Conservation (phyloP, 2,888 invertebrate species). For the Plebejus anna region DNA sequence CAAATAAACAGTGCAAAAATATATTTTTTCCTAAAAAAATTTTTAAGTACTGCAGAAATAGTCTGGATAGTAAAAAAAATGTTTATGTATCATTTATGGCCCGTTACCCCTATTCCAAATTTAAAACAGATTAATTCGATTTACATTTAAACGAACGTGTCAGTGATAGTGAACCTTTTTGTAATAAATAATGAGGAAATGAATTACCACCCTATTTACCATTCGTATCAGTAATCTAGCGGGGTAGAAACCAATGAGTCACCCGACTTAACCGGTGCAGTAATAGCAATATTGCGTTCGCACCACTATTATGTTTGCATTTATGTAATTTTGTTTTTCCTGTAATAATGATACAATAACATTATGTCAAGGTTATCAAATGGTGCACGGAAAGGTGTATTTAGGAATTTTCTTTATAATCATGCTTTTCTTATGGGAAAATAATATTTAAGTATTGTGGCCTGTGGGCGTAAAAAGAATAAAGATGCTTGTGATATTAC, state of each 20-base stretch:
- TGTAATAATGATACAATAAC: background rate
- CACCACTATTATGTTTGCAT: conserved; percentile 17
- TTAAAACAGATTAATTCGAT: conserved; percentile 30
- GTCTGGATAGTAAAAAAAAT: background rate
- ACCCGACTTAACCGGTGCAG: conserved; percentile 41
- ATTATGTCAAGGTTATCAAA: conserved; percentile 19
- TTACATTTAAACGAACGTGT: conserved; percentile 34
- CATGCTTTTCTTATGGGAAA: background rate
- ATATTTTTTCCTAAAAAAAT: background rate
- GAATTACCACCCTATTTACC: conserved; percentile 50
- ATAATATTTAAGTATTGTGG: background rate
- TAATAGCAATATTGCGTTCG: conserved; percentile 38
- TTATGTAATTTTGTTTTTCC: conserved; percentile 7
- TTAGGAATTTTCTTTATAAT: background rate
- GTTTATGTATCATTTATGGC: background rate
- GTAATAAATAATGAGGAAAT: conserved; percentile 46
- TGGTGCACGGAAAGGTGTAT: conserved; percentile 6
- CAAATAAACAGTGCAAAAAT: background rate
- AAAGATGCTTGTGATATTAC: background rate
- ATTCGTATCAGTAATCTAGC: conserved; percentile 49
- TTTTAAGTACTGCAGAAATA: background rate
- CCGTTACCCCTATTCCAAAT: conserved; percentile 8
- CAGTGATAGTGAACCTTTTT: conserved; percentile 34
- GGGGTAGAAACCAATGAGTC: conserved; percentile 61
- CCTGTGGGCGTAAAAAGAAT: background rate